Base-by-base conservation (phyloP, 2,113 vertebrate genomes). In the Urocynchramus pylzowi region DNA sequence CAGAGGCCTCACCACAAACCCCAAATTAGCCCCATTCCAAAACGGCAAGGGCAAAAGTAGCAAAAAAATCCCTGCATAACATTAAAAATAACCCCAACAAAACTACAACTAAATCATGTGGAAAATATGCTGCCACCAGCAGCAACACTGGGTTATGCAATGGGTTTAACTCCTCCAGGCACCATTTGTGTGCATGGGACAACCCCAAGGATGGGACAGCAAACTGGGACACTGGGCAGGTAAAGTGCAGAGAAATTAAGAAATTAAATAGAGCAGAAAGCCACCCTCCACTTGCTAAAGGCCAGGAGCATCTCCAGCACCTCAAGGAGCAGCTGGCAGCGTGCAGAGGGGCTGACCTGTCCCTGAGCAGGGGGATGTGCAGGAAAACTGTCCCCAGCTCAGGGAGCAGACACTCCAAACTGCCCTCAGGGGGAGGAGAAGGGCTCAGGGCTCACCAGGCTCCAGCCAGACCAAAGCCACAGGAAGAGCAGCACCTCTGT, bases 131-230 rank as follows among this genome's bases (percentile, higher is more conserved):
- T 65, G 42, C 65, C 69, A 81, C 57, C 6, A 20, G 73, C 87
- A 84, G 71, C 54, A 86, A 31, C 0, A 0, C 33, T 1, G 24
- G 56, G 70, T 77, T 89, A 74, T 54, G 86, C 78, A 93, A 80
- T 0, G 22, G 67, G 21, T 86, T 64, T 49, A 71, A 50, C 47
- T 74, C 28, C 52, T 49, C 27, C 52, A 49, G 28, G n/a, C 75
- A 53, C 7, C 2, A 4, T 41, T 16, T 18, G 23, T 39, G 26
- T 1, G 2, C 6, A 4, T 0, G 0, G 39, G 28, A 64, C 53
- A 63, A 35, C 67, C 59, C 1, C 1, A 1, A 4, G 73, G 52
- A 49, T 0, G 4, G 64, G 81, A n/a, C 1, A 6, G 37, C 86
- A 59, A 60, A 64, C 41, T 41, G 74, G 53, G 63, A 89, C 52